A percentile compares a stretch with the other conserved stretches of the same genome.
Evolutionary conservation across 2,113 vertebrate genomes (phyloP).

Genomic region (Nipponia nippon): DNA sequence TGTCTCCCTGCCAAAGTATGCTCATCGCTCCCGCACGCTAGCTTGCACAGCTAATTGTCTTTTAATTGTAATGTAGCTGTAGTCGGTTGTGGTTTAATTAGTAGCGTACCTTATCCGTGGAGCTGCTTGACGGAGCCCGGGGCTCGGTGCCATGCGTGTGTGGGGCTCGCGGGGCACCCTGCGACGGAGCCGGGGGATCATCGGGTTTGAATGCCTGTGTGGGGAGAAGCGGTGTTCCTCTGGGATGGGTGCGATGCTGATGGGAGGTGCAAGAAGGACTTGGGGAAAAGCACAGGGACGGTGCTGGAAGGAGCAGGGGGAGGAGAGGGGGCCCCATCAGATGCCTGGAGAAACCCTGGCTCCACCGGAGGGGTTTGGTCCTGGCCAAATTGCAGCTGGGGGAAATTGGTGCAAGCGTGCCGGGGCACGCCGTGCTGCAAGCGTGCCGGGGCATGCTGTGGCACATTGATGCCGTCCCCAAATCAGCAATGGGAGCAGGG

Average conservation of each 20-base stretch:
- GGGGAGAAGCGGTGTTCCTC: rapidly evolving
- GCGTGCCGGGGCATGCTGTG: rapidly evolving
- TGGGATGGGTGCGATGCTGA: rapidly evolving
- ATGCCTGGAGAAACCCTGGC: rapidly evolving
- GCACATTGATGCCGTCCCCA: rapidly evolving
- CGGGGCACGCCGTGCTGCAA: rapidly evolving
- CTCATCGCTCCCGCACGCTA: conserved; percentile 44
- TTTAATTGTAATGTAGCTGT: conserved; percentile 68
- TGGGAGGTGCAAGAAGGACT: rapidly evolving
- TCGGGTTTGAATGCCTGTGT: rapidly evolving
- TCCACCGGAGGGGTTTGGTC: rapidly evolving
- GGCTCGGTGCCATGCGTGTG: rapidly evolving
- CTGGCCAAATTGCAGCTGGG: neutral
- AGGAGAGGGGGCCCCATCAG: rapidly evolving
- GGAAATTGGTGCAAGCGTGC: rapidly evolving
- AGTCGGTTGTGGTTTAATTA: conserved; percentile 61
- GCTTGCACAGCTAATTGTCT: conserved; percentile 70
- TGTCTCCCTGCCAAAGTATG: conserved; percentile 25
- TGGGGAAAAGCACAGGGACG: rapidly evolving
- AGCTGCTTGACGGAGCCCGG: neutral
- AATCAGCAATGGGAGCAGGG: rapidly evolving
- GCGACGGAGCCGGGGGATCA: rapidly evolving
- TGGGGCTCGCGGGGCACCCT: rapidly evolving
- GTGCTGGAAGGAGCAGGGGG: neutral
- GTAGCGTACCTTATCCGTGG: neutral